Evolutionary conservation across 2,113 vertebrate genomes (phyloP), one percentile per base, ranked within the genome.

Genomic region (Elaphurus davidianus): DNA sequence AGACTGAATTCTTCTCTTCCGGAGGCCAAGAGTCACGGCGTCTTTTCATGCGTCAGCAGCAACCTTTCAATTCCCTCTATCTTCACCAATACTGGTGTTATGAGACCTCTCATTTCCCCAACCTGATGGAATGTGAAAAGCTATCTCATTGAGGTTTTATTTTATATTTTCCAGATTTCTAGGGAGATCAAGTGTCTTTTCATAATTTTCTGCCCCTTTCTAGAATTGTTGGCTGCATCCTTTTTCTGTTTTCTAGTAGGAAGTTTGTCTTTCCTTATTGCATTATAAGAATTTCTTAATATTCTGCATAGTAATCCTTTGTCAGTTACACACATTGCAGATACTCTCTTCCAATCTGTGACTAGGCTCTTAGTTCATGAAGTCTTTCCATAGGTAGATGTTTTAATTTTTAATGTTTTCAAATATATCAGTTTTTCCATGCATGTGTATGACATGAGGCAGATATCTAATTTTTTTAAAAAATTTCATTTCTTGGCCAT

Each of bases 321-420:
- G 50, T 59, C 52, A 74, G 30, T 93, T 57, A 15, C 47, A 28
- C 47, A 28, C 82, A 47, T 36, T 52, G 15, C 52, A 36, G 74
- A 71, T 30, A 45, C 60, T 92, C 54, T 45, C 19, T 57, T 85
- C 81, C 36, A 43, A 40, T 57, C 54, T 76, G 54, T 60, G 43
- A 55, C 64, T 76, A 50, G 54, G 12, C 30, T 86, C 14, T 87
- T 87, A 76, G 83, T 76, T 93, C 28, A 36, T 30, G 30, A 78
- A 50, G 15, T 78, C 81, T 93, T 59, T 59, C 40, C 54, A 36
- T 36, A 50, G 13, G 13, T 7, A 76, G 60, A 45, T 67, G 43
- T 93, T 93, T 93, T 36, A 10, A 92, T 91, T 64, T 52, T 82
- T 40, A 64, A 30, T 54, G 33, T 36, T 84, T 92, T 84, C 3